These are phyloP conservation scores for Nycticebus coucang DNA, from an alignment of 2,113 vertebrate species.

Conservation along the genomic window DNA sequence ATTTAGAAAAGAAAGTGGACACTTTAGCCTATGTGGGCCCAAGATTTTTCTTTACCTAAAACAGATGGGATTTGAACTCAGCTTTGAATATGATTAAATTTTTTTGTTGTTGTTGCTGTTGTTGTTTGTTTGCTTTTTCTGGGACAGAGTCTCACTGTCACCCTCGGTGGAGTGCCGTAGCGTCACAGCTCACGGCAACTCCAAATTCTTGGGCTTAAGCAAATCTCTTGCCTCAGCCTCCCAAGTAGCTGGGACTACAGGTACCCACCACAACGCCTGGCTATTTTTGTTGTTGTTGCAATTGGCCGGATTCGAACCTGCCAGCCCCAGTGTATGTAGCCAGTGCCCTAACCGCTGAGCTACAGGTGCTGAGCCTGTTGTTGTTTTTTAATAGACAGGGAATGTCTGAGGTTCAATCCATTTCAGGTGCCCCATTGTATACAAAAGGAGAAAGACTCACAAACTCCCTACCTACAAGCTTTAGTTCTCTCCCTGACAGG, in stretches of 20 bases:
- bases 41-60: neutral
- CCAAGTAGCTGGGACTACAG: no score
- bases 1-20: conserved; percentile 24
- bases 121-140: neutral
- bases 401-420: neutral
- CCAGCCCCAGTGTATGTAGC: no score
- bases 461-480: neutral
- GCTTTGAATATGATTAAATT: neutral
- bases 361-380: no score
- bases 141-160: no score
- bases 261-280: no score
- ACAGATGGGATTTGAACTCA: neutral
- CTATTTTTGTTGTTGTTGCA: no score
- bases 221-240: no score
- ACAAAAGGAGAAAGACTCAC: neutral
- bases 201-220: no score
- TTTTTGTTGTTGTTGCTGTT: neutral
- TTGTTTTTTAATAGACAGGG: neutral
- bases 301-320: no score
- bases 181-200: no score
- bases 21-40: neutral
- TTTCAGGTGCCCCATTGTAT: neutral
- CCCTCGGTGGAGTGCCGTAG: no score
- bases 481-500: neutral
- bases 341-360: no score